A percentile compares a stretch with the other conserved stretches of the same genome.
phyloP scores from a whole-genome alignment of 1,140 invertebrate species.

The Drosophila pruinosa region DNA sequence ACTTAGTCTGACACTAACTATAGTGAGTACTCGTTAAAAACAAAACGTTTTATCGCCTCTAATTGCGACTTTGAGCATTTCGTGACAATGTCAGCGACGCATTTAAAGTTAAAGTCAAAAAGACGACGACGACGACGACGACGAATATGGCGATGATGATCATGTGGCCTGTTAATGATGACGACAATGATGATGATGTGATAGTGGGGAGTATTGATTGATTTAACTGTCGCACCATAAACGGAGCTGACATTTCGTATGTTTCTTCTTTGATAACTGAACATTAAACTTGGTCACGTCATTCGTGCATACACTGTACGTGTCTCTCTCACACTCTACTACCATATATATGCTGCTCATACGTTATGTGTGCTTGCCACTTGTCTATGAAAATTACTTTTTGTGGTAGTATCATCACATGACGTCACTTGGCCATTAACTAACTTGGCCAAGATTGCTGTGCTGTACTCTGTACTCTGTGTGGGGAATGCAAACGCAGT shows the following conservation, averaged over 20 bases:
- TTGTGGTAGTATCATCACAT: slow-evolving; percentile 11
- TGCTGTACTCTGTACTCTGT: too few species aligned
- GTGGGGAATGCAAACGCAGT: slow-evolving; percentile 1
- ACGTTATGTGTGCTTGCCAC: slow-evolving; percentile 7
- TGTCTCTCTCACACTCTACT: too few species aligned
- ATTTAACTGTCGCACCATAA: slow-evolving; percentile 53
- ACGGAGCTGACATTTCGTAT: slow-evolving; percentile 21
- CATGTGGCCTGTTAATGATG: slow-evolving; percentile 4
- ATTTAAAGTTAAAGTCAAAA: slow-evolving; percentile 13
- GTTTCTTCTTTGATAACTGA: slow-evolving; percentile 17
- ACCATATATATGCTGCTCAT: too few species aligned
- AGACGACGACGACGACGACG: neutral
- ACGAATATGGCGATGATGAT: neutral
- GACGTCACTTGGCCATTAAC: slow-evolving; percentile 22
- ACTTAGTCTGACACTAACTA: slow-evolving; percentile 13
- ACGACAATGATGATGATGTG: slow-evolving; percentile 1
- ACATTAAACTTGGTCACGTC: slow-evolving; percentile 47
- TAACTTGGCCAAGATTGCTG: slow-evolving; percentile 15
- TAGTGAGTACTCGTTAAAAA: slow-evolving; percentile 10
- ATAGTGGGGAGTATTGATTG: slow-evolving; percentile 47
- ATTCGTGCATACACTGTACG: slow-evolving; percentile 43
- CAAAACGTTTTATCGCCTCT: slow-evolving; percentile 10
- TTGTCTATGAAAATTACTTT: slow-evolving; percentile 6
- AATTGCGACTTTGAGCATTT: slow-evolving; percentile 35
- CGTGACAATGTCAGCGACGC: slow-evolving; percentile 32